Conservation (phyloP, 2,888 invertebrate species). For the Fissipunctia ypsillon region DNA sequence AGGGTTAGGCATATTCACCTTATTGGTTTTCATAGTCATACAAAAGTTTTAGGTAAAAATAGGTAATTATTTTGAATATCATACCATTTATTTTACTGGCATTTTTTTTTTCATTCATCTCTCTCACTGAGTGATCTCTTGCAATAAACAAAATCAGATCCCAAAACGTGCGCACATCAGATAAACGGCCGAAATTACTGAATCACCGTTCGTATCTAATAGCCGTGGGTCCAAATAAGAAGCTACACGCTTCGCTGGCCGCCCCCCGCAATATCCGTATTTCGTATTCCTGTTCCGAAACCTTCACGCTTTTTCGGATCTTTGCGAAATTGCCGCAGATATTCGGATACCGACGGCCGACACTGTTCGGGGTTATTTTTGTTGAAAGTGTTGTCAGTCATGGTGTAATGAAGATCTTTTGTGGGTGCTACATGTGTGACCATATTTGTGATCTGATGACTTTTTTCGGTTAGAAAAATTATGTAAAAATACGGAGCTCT, state of each 20-base stretch:
- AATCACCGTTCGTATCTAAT: constrained; percentile 75
- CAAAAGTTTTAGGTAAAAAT: background rate
- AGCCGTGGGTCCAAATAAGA: constrained; percentile 73
- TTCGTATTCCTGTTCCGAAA: constrained; percentile 75
- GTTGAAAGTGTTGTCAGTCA: constrained; percentile 15
- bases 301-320: constrained; percentile 68
- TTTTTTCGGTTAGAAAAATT: too few species aligned
- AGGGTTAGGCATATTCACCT: background rate
- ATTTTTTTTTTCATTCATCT: background rate
- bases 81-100: background rate
- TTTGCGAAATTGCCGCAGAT: constrained; percentile 69
- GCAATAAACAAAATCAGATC: constrained; percentile 46
- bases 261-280: constrained; percentile 75
- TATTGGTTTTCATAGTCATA: background rate
- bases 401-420: constrained; percentile 14
- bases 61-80: background rate
- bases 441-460: background rate
- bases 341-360: constrained; percentile 51
- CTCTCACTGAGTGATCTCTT: background rate
- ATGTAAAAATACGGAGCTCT: too few species aligned
- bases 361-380: constrained; percentile 43
- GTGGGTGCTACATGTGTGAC: background rate
- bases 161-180: constrained; percentile 32
- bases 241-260: constrained; percentile 69
- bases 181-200: constrained; percentile 62